Evolutionary conservation across 2,113 vertebrate species (phyloP).

Genomic region (Rhipidura dahli): DNA sequence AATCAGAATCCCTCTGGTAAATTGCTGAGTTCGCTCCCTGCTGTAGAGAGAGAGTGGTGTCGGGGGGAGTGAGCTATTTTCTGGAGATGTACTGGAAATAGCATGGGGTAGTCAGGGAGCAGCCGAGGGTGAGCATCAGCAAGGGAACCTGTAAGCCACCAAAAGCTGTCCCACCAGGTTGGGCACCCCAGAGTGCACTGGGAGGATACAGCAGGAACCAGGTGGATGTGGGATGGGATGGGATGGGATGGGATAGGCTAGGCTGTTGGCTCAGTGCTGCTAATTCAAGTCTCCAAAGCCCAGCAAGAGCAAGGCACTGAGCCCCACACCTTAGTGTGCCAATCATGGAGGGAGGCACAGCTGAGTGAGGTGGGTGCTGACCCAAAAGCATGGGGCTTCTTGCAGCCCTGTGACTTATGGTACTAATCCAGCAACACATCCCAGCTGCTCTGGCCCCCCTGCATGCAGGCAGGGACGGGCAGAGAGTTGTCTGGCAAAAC

Average conservation of each 20-base stretch:
- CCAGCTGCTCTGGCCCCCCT: accelerated
- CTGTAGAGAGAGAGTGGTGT: background rate
- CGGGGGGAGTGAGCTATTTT: constrained; percentile 2
- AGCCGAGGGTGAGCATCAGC: background rate
- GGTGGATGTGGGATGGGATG: accelerated
- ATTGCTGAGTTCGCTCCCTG: background rate
- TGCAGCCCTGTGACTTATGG: background rate
- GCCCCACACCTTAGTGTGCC: background rate
- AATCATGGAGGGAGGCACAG: background rate
- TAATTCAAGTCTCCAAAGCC: background rate
- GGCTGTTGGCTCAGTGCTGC: background rate
- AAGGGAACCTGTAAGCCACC: background rate
- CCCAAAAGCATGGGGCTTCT: background rate
- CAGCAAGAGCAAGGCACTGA: background rate
- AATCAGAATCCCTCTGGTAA: constrained; percentile 60
- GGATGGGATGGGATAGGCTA: background rate
- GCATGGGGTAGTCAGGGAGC: background rate
- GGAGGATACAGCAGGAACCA: background rate
- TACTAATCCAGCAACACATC: accelerated
- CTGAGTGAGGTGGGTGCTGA: background rate
- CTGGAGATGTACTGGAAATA: constrained; percentile 37
- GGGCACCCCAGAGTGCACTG: background rate
- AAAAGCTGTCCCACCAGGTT: background rate
- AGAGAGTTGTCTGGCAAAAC: background rate
- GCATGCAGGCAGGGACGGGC: background rate